phyloP scores from a whole-genome alignment of 2,888 invertebrate genomes.

The Thereva unica region DNA sequence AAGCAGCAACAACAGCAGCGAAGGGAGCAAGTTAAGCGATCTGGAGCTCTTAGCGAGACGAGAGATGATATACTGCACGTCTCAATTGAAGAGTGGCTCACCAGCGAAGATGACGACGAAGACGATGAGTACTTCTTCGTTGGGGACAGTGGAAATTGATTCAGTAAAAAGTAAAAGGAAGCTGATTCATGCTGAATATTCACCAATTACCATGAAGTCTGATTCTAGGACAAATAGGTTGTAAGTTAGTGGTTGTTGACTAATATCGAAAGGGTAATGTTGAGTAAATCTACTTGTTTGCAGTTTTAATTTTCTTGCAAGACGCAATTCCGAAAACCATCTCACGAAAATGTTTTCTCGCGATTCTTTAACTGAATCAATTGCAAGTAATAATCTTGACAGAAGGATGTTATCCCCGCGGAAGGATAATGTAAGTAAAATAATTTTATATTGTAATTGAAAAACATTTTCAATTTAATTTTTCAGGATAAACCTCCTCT shows the following conservation, averaged over 20 bases:
- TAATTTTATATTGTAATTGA: slow-evolving; percentile 7
- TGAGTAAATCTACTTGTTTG: not conserved
- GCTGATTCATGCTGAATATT: slow-evolving; percentile 15
- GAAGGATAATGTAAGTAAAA: slow-evolving; percentile 55
- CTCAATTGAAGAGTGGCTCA: slow-evolving; percentile 60
- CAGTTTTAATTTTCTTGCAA: slow-evolving; percentile 57
- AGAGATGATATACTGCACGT: slow-evolving; percentile 60
- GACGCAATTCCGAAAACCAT: slow-evolving; percentile 56
- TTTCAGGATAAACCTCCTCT: slow-evolving; percentile 75
- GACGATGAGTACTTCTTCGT: slow-evolving; percentile 56
- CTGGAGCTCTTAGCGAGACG: slow-evolving; percentile 68
- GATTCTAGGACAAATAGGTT: slow-evolving; percentile 37
- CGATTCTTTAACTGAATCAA: slow-evolving; percentile 56
- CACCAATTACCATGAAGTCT: slow-evolving; percentile 10
- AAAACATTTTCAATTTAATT: slow-evolving; percentile 27
- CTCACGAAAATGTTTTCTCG: slow-evolving; percentile 53
- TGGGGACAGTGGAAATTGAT: slow-evolving; percentile 32
- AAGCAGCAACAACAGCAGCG: slow-evolving; percentile 54
- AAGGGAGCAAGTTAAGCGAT: slow-evolving; percentile 62
- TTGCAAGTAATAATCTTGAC: slow-evolving; percentile 50
- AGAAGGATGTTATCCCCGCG: slow-evolving; percentile 53
- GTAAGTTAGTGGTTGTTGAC: slow-evolving; percentile 34
- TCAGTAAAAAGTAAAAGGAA: slow-evolving; percentile 4
- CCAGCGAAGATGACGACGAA: slow-evolving; percentile 56
- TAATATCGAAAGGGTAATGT: not conserved